Conservation (phyloP, 2,888 invertebrate species). For the Agriotes lineatus region DNA sequence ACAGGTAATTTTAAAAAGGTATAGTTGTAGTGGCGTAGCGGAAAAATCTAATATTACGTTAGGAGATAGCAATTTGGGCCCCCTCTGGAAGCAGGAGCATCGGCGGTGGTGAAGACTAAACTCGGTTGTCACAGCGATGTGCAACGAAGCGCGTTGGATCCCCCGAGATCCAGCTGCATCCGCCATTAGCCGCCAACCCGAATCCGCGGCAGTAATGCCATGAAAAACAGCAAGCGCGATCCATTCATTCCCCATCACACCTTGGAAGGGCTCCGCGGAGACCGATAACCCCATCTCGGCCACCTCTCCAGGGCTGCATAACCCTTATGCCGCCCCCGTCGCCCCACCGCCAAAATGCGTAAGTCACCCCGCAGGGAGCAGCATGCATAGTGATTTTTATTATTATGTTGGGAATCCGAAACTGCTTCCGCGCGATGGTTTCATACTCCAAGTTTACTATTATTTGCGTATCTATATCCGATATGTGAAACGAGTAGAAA, state of each 20-base stretch:
- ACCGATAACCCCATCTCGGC: conserved; percentile 73
- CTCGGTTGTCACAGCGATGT: conserved; percentile 69
- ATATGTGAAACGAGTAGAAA: conserved; percentile 49
- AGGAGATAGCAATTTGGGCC: conserved; percentile 26
- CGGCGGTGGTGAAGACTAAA: conserved; percentile 42
- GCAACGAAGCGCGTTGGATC: conserved; percentile 69
- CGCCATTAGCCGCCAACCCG: conserved; percentile 57
- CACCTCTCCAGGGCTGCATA: conserved; percentile 65
- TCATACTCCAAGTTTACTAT: conserved; percentile 49
- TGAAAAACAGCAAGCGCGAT: conserved; percentile 59
- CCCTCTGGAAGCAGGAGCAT: conserved; percentile 24
- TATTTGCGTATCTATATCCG: conserved; percentile 52
- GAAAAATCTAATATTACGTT: conserved; percentile 25
- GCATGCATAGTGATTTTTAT: conserved; percentile 68
- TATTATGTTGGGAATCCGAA: conserved; percentile 62
- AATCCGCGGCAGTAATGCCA: conserved; percentile 60
- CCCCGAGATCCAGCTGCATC: conserved; percentile 63
- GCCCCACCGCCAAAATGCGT: conserved; percentile 51
- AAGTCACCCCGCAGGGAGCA: conserved; percentile 55
- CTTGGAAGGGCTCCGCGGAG: conserved; percentile 67
- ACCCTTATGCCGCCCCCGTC: conserved; percentile 62
- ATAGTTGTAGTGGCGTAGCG: background rate
- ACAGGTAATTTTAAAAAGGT: background rate
- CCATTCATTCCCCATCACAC: conserved; percentile 64
- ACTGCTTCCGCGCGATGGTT: conserved; percentile 49